These are phyloP conservation scores for Brachyptera risi DNA, from an alignment of 2,888 invertebrate species.

Conservation along the genomic window DNA sequence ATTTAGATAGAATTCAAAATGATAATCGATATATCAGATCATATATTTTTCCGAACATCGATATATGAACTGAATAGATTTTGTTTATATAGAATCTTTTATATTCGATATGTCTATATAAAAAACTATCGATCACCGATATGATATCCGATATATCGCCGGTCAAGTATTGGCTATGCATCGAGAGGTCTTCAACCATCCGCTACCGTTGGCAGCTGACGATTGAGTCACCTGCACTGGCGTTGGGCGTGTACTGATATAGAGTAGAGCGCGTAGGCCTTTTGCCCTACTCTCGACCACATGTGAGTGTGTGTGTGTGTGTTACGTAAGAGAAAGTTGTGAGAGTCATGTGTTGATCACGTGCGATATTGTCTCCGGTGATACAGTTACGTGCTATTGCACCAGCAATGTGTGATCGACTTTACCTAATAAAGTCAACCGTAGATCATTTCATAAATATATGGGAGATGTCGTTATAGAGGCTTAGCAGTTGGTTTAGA, in stretches of 20 bases:
- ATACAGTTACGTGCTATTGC: background rate
- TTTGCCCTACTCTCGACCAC: conserved; percentile 8
- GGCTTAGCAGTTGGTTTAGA: background rate
- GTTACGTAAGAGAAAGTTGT: conserved; percentile 15
- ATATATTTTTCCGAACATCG: too few relatives aligned
- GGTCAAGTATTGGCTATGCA: too few relatives aligned
- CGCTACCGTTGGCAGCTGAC: too few relatives aligned
- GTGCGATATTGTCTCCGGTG: background rate
- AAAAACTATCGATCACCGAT: too few relatives aligned
- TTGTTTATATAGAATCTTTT: too few relatives aligned
- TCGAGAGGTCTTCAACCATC: too few relatives aligned
- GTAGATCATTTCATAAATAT: background rate
- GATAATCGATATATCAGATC: too few relatives aligned
- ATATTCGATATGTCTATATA: too few relatives aligned
- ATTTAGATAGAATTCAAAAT: too few relatives aligned
- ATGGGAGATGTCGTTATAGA: too few relatives aligned
- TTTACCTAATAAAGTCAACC: background rate
- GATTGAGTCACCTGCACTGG: background rate
- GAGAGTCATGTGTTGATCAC: background rate
- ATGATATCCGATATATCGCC: too few relatives aligned
- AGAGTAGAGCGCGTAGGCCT: background rate
- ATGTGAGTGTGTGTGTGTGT: background rate
- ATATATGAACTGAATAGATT: too few relatives aligned
- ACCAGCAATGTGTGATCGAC: background rate
- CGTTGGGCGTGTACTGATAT: background rate